Evolutionary conservation across 2,888 invertebrate species (phyloP), one percentile per base, ranked within the genome.

Genomic region (Lysandra coridon): DNA sequence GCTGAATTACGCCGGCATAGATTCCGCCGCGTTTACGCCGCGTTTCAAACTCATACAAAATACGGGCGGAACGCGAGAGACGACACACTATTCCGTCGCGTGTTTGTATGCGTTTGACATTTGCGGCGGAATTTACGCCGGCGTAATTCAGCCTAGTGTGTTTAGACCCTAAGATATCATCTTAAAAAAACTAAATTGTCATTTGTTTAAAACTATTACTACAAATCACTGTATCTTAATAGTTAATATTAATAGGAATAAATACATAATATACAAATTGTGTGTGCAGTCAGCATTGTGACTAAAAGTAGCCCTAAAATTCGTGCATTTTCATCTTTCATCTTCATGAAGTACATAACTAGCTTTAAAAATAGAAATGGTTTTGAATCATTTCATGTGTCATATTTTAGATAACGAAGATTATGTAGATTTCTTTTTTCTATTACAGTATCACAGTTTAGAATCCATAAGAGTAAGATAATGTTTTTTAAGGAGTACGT

Each of bases 381-480:
- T 23, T 30, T 30, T 23, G 1, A n/a, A 64, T 64, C 12, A 10
- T 30, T 64, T 30, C 30, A 14, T 76, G 14, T 6, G 0, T 53
- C 30, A 57, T 53, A 49, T 53, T 6, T 76, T 14, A 53, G 76
- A 33, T 57, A 33, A 6, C 33, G 33, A 7, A n/a, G 30, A 53
- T 74, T 44, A 23, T 79, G 73, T 73, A 76, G 73, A 23, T 49
- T 86, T 81, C 87, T 57, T 87, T 88, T 86, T 92, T 91, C 88
- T 84, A 86, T 93, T 93, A 82, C 93, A 93, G 93, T 93, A 89
- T 91, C 89, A 86, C 92, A 91, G 87, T 93, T 92, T 93, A 93
- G 91, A 93, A 88, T 89, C 90, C 85, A 90, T 93, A 93, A 92
- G 92, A 88, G 91, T 92, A 85, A 91, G 91, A 85, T 93, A 92